A percentile compares a stretch with the other conserved stretches of the same genome.
phyloP scores from a whole-genome alignment of 2,113 vertebrate genomes.

The Pelecanus crispus region DNA sequence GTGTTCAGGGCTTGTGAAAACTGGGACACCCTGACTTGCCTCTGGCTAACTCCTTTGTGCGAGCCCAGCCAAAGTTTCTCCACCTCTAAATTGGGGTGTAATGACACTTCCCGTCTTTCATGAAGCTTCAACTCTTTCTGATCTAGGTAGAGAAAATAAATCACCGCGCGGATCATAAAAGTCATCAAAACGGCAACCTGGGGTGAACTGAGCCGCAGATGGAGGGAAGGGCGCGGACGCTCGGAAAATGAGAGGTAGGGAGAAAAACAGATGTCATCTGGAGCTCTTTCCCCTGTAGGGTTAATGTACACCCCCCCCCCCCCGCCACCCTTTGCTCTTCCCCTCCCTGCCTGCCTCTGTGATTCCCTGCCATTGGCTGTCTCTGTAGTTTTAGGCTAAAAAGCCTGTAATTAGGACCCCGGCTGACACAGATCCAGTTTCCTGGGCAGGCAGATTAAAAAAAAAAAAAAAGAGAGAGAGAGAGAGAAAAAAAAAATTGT shows the following conservation, averaged over 20 bases:
- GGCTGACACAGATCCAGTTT: constrained; percentile 39
- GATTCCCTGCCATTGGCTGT: constrained; percentile 57
- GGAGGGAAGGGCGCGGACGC: constrained; percentile 41
- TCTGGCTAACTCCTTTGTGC: constrained; percentile 41
- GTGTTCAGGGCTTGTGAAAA: constrained; percentile 25
- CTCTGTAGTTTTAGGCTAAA: constrained; percentile 43
- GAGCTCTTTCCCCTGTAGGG: constrained; percentile 39
- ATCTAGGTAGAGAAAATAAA: constrained; percentile 34
- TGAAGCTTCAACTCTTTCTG: constrained; percentile 25
- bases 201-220: constrained; percentile 5
- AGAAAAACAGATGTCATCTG: background rate
- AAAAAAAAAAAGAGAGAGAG: background rate
- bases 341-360: constrained; percentile 40
- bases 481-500: background rate
- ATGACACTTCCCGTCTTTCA: constrained; percentile 54
- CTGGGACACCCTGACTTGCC: constrained; percentile 31
- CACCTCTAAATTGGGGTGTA: constrained; percentile 38
- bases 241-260: constrained; percentile 32
- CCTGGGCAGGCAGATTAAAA: constrained; percentile 12
- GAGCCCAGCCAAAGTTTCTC: constrained; percentile 25
- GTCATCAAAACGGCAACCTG: background rate
- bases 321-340: background rate
- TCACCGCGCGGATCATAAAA: constrained; percentile 15
- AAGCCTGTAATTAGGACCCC: constrained; percentile 60
- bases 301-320: background rate